Conservation (phyloP, 1,140 invertebrate genomes). For the Brachionus plicatilis region DNA sequence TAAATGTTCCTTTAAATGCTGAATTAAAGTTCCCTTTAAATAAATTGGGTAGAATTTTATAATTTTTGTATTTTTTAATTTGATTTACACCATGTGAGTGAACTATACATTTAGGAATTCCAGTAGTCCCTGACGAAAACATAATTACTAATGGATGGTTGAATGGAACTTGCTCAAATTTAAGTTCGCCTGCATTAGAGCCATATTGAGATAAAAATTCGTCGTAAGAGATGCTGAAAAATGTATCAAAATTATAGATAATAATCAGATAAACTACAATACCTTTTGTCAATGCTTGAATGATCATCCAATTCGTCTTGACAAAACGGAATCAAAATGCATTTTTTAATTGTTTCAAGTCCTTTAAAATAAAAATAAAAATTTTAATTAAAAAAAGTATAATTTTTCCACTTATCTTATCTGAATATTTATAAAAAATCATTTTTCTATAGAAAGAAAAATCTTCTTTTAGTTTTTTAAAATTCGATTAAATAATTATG, state of each 20-base stretch:
- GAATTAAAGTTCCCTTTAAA: conserved; percentile 60
- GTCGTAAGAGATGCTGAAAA: background rate
- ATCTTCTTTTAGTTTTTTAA: too few species aligned
- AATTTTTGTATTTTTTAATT: background rate
- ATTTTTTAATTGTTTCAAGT: conserved; percentile 23
- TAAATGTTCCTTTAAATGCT: conserved; percentile 62
- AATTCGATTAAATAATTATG: too few species aligned
- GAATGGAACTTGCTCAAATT: conserved; percentile 62
- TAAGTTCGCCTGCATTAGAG: conserved; percentile 46
- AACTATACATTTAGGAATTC: conserved; percentile 63
- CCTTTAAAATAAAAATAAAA: background rate
- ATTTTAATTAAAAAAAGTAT: background rate
- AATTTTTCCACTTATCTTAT: background rate
- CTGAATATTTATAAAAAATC: background rate
- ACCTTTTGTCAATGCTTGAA: background rate
- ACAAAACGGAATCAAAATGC: conserved; percentile 1
- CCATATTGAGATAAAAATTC: conserved; percentile 47
- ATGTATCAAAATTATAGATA: background rate
- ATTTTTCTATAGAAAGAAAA: too few species aligned
- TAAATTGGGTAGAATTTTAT: background rate
- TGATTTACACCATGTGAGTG: conserved; percentile 61
- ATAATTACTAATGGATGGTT: conserved; percentile 63
- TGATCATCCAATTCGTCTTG: background rate
- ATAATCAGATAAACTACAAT: conserved; percentile 30
- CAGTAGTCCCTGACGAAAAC: conserved; percentile 64